Evolutionary conservation across 2,888 invertebrate genomes (phyloP).

Genomic region (Nomada flava): DNA sequence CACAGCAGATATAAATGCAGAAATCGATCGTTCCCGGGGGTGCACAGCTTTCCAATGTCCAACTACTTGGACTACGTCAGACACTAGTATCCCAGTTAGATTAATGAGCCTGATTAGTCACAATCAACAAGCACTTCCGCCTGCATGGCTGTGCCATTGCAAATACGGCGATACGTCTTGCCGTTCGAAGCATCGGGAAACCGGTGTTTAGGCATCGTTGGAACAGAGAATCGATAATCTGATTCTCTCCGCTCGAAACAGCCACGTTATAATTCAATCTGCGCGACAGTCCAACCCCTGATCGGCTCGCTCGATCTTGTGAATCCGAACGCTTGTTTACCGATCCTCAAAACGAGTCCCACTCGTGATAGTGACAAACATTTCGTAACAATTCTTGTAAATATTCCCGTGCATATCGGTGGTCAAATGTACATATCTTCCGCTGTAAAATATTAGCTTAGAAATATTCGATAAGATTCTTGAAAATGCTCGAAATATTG

Average conservation of each 20-base stretch:
- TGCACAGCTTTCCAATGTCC: conserved; percentile 6
- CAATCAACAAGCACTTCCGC: conserved; percentile 55
- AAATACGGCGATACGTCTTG: conserved; percentile 13
- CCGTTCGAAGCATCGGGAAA: background rate
- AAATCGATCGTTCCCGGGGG: conserved; percentile 32
- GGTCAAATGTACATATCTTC: no score
- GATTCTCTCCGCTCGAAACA: conserved; percentile 31
- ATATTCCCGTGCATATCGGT: no score
- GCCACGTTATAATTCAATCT: conserved; percentile 52
- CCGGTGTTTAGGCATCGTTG: conserved; percentile 7
- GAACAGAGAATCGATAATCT: conserved; percentile 30
- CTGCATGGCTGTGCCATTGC: background rate
- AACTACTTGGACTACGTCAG: conserved; percentile 38
- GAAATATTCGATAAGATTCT: no score
- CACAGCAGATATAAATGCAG: conserved; percentile 14
- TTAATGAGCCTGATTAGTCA: conserved; percentile 52
- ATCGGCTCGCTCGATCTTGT: conserved; percentile 13
- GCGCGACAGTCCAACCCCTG: conserved; percentile 49
- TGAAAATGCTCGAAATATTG: no score
- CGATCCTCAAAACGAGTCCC: conserved; percentile 18
- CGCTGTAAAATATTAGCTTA: no score
- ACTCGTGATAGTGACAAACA: no score
- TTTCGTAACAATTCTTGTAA: no score
- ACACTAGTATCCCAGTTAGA: conserved; percentile 11
- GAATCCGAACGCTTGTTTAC: conserved; percentile 39